These are phyloP conservation scores for Hepsetus odoe DNA, from an alignment of 2,113 vertebrate species.

Conservation along the genomic window DNA sequence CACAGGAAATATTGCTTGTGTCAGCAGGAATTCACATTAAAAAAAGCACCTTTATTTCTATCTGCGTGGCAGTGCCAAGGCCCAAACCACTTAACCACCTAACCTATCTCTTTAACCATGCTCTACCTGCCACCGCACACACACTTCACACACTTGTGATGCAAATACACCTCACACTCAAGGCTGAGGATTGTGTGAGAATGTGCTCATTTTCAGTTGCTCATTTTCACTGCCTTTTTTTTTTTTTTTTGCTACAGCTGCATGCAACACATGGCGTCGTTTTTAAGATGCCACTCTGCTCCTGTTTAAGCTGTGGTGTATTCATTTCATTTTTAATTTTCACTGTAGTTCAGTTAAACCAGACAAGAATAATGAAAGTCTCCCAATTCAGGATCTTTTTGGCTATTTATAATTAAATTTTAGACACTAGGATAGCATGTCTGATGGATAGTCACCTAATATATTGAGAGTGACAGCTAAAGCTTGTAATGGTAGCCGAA, in stretches of 20 bases:
- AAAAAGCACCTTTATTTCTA: conserved; percentile 46
- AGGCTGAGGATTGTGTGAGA: conserved; percentile 23
- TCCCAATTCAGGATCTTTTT: background rate
- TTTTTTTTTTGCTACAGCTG: conserved; percentile 19
- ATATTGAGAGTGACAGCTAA: conserved; percentile 18
- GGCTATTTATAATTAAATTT: conserved; percentile 26
- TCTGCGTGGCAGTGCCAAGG: conserved; percentile 26
- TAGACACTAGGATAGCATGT: conserved; percentile 22
- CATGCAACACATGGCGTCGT: background rate
- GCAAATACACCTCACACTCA: conserved; percentile 24
- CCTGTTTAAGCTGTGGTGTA: background rate
- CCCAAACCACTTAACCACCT: conserved; percentile 49
- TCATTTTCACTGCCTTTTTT: conserved; percentile 33
- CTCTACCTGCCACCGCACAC: conserved; percentile 35
- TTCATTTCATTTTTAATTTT: background rate
- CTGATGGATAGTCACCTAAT: conserved; percentile 33
- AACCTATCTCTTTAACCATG: conserved; percentile 47
- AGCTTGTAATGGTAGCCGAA: conserved; percentile 27
- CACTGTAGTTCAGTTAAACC: conserved; percentile 22
- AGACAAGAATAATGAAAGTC: conserved; percentile 21
- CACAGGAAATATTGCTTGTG: conserved; percentile 21
- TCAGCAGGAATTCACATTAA: conserved; percentile 37
- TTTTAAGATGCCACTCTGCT: background rate
- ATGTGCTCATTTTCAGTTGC: conserved; percentile 9
- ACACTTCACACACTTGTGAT: conserved; percentile 31